Conservation (phyloP, 2,888 invertebrate species). For the Temnothorax rugatulus region DNA sequence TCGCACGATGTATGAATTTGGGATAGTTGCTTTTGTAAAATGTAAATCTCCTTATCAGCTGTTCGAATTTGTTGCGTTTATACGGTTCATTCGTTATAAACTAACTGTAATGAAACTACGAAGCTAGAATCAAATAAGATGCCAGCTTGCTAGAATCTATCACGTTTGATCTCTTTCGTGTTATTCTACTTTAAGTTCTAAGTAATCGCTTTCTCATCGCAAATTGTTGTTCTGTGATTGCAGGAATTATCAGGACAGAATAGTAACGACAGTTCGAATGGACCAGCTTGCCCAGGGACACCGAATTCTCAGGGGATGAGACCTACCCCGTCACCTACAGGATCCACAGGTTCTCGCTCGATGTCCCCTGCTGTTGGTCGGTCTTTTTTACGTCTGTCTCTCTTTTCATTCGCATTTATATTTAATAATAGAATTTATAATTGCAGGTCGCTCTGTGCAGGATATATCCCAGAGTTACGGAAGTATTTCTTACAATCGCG, state of each 20-base stretch:
- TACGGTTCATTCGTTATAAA: background rate
- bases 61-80: background rate
- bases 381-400: conserved; percentile 83
- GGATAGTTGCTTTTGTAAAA: background rate
- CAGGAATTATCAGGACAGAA: conserved; percentile 95
- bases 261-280: conserved; percentile 95
- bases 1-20: conserved; percentile 12
- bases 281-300: conserved; percentile 88
- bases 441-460: background rate
- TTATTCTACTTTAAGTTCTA: background rate
- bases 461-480: background rate
- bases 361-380: conserved; percentile 99
- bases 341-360: conserved; percentile 97
- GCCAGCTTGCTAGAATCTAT: background rate
- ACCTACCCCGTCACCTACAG: conserved; percentile 97
- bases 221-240: conserved; percentile 39
- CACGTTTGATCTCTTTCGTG: background rate
- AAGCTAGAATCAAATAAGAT: background rate
- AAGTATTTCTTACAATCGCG: background rate
- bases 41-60: background rate
- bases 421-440: conserved; percentile 19
- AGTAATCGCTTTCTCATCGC: background rate
- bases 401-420: conserved; percentile 28
- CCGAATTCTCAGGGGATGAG: conserved; percentile 94
- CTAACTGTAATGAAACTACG: background rate